phyloP scores from a whole-genome alignment of 2,888 invertebrate species.

The Euclidia mi region DNA sequence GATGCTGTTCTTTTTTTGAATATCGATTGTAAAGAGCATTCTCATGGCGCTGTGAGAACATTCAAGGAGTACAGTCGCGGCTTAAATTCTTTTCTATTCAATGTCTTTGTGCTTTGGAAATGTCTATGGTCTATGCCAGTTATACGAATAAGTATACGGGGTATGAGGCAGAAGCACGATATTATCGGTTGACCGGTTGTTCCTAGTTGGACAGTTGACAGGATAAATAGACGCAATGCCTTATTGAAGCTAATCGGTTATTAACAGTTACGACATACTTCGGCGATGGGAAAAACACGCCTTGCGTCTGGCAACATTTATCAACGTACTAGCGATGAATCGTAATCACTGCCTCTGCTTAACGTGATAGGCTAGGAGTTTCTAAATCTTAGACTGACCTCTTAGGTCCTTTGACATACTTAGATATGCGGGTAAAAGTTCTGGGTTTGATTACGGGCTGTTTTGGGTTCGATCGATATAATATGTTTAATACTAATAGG shows the following conservation, averaged over 20 bases:
- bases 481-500: no score
- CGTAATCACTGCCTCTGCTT: no score
- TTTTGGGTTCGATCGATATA: no score
- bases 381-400: no score
- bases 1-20: conserved; percentile 87
- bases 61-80: conserved; percentile 77
- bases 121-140: conserved; percentile 58
- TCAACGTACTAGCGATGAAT: no score
- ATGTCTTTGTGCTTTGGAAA: conserved; percentile 72
- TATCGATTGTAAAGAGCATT: conserved; percentile 89
- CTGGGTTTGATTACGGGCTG: no score
- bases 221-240: conserved; percentile 62
- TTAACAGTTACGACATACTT: conserved; percentile 54
- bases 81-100: conserved; percentile 83
- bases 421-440: no score
- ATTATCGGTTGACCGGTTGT: conserved; percentile 59
- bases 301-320: no score
- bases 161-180: conserved; percentile 61
- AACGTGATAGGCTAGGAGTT: no score
- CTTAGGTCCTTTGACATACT: no score
- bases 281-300: conserved; percentile 12
- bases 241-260: conserved; percentile 63
- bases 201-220: conserved; percentile 59
- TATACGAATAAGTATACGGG: conserved; percentile 65
- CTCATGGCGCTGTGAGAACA: conserved; percentile 88